These are phyloP conservation scores for Cremastobaeus sp. DNA, from an alignment of 2,888 invertebrate species.

Conservation along the genomic window DNA sequence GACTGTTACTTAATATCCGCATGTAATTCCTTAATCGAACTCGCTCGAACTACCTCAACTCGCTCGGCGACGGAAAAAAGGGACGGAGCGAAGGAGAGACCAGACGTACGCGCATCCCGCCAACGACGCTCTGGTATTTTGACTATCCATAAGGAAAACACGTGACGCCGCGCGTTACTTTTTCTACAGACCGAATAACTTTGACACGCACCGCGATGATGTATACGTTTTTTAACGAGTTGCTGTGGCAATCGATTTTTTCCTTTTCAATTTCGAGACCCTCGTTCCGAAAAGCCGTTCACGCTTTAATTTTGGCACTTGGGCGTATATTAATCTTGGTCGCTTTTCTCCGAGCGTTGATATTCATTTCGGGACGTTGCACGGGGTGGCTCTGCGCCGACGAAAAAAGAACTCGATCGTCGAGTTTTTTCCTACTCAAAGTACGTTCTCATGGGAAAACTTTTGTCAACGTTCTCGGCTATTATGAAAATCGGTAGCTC, in stretches of 20 bases:
- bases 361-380: constrained; percentile 35
- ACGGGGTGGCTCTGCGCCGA: constrained; percentile 21
- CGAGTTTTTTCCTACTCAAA: constrained; percentile 9
- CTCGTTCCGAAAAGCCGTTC: constrained; percentile 4
- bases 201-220: constrained; percentile 48
- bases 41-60: no score
- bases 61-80: not conserved
- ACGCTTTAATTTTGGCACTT: constrained; percentile 16
- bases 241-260: constrained; percentile 34
- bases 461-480: no score
- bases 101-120: constrained; percentile 16
- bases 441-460: constrained; percentile 11
- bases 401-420: constrained; percentile 25
- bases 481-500: no score
- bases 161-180: constrained; percentile 34
- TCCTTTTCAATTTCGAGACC: not conserved
- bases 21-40: no score
- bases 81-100: not conserved
- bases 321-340: no score
- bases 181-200: constrained; percentile 39
- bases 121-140: constrained; percentile 48
- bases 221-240: constrained; percentile 45
- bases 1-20: no score
- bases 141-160: constrained; percentile 53
- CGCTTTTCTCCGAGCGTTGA: constrained; percentile 16